phyloP scores from a whole-genome alignment of 2,888 invertebrate species.

The Conchocele bisecta region DNA sequence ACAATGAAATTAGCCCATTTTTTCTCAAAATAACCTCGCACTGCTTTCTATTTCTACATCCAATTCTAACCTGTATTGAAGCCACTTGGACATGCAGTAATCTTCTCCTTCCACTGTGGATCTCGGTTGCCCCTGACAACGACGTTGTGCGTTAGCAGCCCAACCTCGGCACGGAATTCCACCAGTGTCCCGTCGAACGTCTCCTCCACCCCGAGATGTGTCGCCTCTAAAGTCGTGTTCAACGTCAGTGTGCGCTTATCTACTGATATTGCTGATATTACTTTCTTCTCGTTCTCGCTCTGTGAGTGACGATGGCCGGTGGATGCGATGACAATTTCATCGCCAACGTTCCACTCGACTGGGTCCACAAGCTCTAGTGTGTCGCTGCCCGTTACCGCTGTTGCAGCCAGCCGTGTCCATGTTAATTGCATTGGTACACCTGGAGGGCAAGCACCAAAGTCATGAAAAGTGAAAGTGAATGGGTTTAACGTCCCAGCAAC shows the following conservation, averaged over 20 bases:
- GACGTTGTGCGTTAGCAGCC: slow-evolving; percentile 77
- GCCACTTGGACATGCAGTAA: slow-evolving; percentile 77
- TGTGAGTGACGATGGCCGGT: slow-evolving; percentile 76
- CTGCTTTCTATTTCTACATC: no score
- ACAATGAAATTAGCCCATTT: no score
- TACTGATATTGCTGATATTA: slow-evolving; percentile 66
- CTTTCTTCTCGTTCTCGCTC: slow-evolving; percentile 73
- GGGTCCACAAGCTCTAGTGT: slow-evolving; percentile 40
- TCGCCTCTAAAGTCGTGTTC: slow-evolving; percentile 59
- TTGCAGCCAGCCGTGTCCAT: slow-evolving; percentile 57
- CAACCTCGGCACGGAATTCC: slow-evolving; percentile 78
- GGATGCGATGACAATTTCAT: slow-evolving; percentile 79
- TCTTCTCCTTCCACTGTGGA: slow-evolving; percentile 72
- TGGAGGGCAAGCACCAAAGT: slow-evolving; percentile 14
- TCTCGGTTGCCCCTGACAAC: slow-evolving; percentile 74
- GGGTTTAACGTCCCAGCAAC: no score
- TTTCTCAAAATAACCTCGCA: no score
- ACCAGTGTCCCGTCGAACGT: slow-evolving; percentile 64
- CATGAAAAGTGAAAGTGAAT: no score
- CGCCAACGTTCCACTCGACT: slow-evolving; percentile 65
- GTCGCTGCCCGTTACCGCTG: slow-evolving; percentile 43
- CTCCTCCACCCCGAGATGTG: slow-evolving; percentile 71
- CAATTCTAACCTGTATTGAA: slow-evolving; percentile 79
- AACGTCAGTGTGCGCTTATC: slow-evolving; percentile 74
- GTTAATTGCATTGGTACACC: slow-evolving; percentile 53